Evolutionary conservation across 2,888 invertebrate species (phyloP), one percentile per base, ranked within the genome.

Genomic region (Pristionchus arcanus): DNA sequence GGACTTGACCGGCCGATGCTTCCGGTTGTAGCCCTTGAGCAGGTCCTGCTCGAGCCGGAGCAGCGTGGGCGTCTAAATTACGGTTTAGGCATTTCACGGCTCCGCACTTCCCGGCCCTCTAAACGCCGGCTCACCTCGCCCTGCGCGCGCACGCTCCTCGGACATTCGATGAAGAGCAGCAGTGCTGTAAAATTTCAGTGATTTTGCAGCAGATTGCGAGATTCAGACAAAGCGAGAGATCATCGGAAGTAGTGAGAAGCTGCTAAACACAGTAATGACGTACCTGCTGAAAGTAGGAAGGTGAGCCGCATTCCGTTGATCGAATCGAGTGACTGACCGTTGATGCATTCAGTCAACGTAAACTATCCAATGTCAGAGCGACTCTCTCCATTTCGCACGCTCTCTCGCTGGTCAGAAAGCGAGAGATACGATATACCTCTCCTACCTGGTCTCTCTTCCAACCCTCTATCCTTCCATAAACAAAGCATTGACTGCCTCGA

Each of bases 1-100:
- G 21, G 88, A 63, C 74, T 94, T 94, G 19, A 95, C 94, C 34
- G 95, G 95, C 31, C 95, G 91, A 89, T 94, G 93, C 83, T 92
- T 90, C 28, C 90, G 90, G 86, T 94, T 93, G 91, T 94, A 94
- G 68, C 90, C 91, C 74, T 86, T 55, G 63, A 81, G 63, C 28
- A 87, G 42, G 21, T 16, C 66, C 49, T n/a, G 28, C 71, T 87
- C 87, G 28, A 87, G 68, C 34, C n/a, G 25, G 49, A 81, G 42
- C n/a, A 21, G 15, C 15, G 21, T 21, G 1, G 49, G n/a, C 15
- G 49, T 49, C 81, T 81, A 16, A 74, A 74, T 34, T 4, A 9
- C 74, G 21, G 74, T 9, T 34, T 19, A 34, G 31, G 13, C 3
- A 71, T 71, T 71, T 71, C n/a, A 37, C 74, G 74, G 74, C 21